Evolutionary conservation across 2,797 vertebrate genomes (phyloP), one percentile per base, ranked within the genome.

Genomic region (Mallotus villosus): DNA sequence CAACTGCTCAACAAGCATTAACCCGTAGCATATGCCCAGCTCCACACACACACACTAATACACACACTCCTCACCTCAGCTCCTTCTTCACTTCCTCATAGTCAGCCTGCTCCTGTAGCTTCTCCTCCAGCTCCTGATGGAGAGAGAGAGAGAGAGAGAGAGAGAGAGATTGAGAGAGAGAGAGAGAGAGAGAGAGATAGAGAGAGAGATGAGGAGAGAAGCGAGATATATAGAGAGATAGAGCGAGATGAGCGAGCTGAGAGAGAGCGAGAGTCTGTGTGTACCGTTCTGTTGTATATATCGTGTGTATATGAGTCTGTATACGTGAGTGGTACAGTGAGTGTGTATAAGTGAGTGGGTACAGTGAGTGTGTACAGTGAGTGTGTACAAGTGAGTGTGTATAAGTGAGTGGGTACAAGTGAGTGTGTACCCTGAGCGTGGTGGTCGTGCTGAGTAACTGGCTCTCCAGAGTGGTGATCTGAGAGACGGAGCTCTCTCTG

Each of bases 61-160:
- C 46, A 62, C 7, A n/a, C 25, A 53, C 55, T 70, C 88, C 94
- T 95, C 90, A 99, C 98, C 95, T 97, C 82, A 99, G 86, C 87
- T 99, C 98, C 89, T 98, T 99, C 92, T 99, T 99, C 86, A 99
- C 94, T 86, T 99, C 97, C 83, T 99, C 98, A 87, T 99, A 99
- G 90, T 99, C 97, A 27, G 94, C 93, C 91, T 98, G 97, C 71
- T 94, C 94, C 89, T 97, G 95, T 85, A 99, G 90, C 84, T 99
- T 99, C 90, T 97, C 96, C 94, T 99, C 97, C 89, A 98, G 93
- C 92, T 97, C 95, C 98, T 99, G 79, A 65, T 25, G 78, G 72
- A 17, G 79, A 9, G 77, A 67, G 75, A 6, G 79, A 3, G 60
- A 34, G 19, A 41, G 59, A 5, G 73, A 68, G 60, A 27, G 2